phyloP scores from a whole-genome alignment of 2,888 invertebrate genomes.

The Heliothis peltigera region DNA sequence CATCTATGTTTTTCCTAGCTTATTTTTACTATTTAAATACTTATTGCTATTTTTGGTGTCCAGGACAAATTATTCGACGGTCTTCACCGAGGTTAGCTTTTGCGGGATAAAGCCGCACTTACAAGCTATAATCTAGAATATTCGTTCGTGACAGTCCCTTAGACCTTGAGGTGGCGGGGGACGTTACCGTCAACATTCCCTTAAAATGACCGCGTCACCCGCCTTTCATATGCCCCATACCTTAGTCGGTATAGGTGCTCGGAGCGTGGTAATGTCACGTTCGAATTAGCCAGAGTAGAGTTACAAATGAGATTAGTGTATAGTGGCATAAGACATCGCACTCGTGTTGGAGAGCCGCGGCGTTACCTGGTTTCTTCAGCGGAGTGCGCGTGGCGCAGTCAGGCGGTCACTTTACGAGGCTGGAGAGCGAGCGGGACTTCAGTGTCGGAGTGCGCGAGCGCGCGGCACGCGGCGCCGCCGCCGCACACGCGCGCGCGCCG shows the following conservation, averaged over 20 bases:
- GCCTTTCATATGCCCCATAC: too few relatives aligned
- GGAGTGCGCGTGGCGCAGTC: constrained; percentile 67
- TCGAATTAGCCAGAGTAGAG: too few relatives aligned
- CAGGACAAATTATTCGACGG: background rate
- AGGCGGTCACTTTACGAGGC: constrained; percentile 89
- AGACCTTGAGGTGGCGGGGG: too few relatives aligned
- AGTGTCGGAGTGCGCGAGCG: constrained; percentile 87
- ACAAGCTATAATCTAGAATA: too few relatives aligned
- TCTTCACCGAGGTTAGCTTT: background rate
- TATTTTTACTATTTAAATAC: background rate
- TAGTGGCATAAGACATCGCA: constrained; percentile 2
- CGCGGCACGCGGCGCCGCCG: constrained; percentile 82
- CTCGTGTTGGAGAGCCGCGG: background rate
- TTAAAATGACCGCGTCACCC: too few relatives aligned
- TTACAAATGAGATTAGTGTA: background rate
- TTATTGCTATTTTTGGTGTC: background rate
- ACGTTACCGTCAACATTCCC: too few relatives aligned
- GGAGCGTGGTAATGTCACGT: too few relatives aligned
- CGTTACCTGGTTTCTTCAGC: constrained; percentile 47
- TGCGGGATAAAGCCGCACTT: background rate
- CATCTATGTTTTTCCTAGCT: background rate
- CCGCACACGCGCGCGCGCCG: constrained; percentile 87
- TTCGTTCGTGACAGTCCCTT: too few relatives aligned
- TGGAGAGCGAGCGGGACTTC: constrained; percentile 89
- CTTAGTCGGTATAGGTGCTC: too few relatives aligned